These are phyloP conservation scores for Cirrhinus mrigala DNA, from an alignment of 2,797 vertebrate species.

Conservation along the genomic window DNA sequence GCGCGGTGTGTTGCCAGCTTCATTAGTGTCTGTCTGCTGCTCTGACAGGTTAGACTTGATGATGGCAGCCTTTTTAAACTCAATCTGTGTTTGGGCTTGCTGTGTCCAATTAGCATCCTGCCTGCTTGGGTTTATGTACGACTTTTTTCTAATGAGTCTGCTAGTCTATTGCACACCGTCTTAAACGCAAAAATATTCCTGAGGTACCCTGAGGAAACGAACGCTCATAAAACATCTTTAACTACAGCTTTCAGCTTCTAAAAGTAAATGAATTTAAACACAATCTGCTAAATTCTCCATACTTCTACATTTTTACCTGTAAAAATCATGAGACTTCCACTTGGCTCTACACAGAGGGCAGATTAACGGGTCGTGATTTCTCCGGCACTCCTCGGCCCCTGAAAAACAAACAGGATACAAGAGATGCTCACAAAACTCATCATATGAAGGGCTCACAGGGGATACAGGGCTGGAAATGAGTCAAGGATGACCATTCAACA, in stretches of 20 bases:
- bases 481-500: background rate
- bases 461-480: conserved; percentile 30
- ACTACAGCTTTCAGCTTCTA: background rate
- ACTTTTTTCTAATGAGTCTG: conserved; percentile 25
- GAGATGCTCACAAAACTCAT: conserved; percentile 29
- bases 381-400: conserved; percentile 92
- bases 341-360: conserved; percentile 91
- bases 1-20: background rate
- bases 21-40: conserved; percentile 1
- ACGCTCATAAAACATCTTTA: background rate
- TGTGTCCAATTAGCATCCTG: conserved; percentile 53
- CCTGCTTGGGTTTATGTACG: conserved; percentile 42
- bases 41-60: conserved; percentile 44
- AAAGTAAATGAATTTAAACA: background rate
- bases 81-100: conserved; percentile 44
- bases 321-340: conserved; percentile 90
- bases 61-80: conserved; percentile 50
- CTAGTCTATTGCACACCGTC: conserved; percentile 14
- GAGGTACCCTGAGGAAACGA: background rate
- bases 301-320: conserved; percentile 75
- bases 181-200: conserved; percentile 38
- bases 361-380: conserved; percentile 88
- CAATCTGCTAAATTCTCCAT: too few species aligned
- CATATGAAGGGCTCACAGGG: conserved; percentile 44
- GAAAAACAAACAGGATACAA: conserved; percentile 56